These are phyloP conservation scores for Cisticola juncidis DNA, from an alignment of 2,113 vertebrate genomes.

Conservation along the genomic window DNA sequence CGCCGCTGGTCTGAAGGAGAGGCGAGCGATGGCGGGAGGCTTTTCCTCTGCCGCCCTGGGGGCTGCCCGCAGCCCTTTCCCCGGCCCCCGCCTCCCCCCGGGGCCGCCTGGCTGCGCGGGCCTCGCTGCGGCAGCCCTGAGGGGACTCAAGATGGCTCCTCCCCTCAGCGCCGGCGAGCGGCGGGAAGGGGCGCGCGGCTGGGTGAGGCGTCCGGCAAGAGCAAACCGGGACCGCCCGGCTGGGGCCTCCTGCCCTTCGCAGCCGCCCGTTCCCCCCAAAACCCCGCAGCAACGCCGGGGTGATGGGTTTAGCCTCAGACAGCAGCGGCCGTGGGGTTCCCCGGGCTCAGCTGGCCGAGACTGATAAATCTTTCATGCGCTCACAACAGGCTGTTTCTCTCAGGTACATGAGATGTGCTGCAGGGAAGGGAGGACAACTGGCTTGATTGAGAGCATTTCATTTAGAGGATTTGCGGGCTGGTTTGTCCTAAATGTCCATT, in stretches of 20 bases:
- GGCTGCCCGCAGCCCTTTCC: fast-evolving
- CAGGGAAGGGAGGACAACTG: background rate
- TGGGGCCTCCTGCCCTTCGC: fast-evolving
- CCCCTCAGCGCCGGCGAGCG: background rate
- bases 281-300: fast-evolving
- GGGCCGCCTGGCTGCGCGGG: background rate
- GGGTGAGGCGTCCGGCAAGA: background rate
- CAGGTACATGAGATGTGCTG: background rate
- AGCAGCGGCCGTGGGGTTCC: background rate
- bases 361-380: background rate
- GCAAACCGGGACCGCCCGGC: fast-evolving
- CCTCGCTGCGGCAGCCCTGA: background rate
- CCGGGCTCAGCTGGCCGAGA: fast-evolving
- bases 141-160: background rate
- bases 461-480: background rate
- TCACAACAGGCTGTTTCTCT: background rate
- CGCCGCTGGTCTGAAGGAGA: background rate
- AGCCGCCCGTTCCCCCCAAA: fast-evolving
- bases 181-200: background rate
- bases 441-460: background rate
- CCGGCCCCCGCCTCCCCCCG: background rate
- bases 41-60: fast-evolving
- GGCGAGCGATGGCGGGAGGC: background rate
- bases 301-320: fast-evolving
- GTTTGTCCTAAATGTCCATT: background rate